A percentile compares a stretch with the other conserved stretches of the same genome.
phyloP scores from a whole-genome alignment of 2,797 vertebrate species.

The Chaunax sp. region DNA sequence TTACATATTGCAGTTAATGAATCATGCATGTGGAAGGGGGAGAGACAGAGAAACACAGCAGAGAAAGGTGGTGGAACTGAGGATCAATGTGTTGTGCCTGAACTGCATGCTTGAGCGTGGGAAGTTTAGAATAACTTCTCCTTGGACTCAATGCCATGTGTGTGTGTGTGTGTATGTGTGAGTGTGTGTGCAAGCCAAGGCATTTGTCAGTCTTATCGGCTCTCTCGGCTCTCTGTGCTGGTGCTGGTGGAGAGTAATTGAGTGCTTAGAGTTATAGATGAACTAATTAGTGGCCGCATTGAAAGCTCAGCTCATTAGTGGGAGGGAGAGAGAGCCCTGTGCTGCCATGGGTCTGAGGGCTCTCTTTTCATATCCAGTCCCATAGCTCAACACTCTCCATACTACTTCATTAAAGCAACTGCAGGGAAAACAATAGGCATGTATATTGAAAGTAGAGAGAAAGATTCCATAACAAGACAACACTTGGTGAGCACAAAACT shows the following conservation, averaged over 20 bases:
- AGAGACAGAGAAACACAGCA: conserved; percentile 31
- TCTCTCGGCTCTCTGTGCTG: conserved; percentile 68
- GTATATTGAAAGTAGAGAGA: conserved; percentile 19
- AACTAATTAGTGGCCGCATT: conserved; percentile 81
- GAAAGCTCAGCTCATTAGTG: conserved; percentile 82
- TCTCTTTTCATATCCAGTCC: conserved; percentile 68
- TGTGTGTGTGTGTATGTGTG: conserved; percentile 26
- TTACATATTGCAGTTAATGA: conserved; percentile 13
- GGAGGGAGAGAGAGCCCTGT: conserved; percentile 67
- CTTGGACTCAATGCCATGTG: conserved; percentile 53
- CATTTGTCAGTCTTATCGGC: conserved; percentile 81
- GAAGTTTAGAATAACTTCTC: conserved; percentile 71
- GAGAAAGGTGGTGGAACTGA: conserved; percentile 53
- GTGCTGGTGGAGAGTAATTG: conserved; percentile 79
- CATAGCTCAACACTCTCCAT: conserved; percentile 36
- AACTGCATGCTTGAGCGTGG: conserved; percentile 70
- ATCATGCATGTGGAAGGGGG: conserved; percentile 35
- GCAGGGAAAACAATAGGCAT: conserved; percentile 21
- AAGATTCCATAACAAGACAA: background rate
- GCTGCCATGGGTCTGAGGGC: conserved; percentile 70
- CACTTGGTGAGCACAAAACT: no score
- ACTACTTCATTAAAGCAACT: conserved; percentile 66
- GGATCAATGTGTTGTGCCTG: conserved; percentile 65
- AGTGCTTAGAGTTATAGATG: conserved; percentile 84
- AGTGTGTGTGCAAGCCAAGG: conserved; percentile 44